Conservation (phyloP, 2,888 invertebrate species). For the Molorchus minor region DNA sequence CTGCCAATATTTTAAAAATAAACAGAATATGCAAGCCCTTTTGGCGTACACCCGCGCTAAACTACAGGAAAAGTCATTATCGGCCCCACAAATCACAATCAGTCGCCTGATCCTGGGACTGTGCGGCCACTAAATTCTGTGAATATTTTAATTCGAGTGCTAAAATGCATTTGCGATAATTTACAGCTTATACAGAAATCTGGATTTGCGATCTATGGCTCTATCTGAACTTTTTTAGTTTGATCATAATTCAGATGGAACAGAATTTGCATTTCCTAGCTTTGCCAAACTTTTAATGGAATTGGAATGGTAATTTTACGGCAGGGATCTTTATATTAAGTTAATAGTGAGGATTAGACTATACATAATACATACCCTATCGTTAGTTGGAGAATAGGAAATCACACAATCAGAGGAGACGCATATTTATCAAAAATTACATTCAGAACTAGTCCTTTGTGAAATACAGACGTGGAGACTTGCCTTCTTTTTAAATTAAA, state of each 20-base stretch:
- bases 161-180: conserved; percentile 55
- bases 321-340: conserved; percentile 35
- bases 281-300: conserved; percentile 47
- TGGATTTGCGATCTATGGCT: conserved; percentile 42
- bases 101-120: conserved; percentile 30
- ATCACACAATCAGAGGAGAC: no score
- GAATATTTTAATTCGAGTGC: conserved; percentile 53
- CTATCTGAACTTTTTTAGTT: conserved; percentile 38
- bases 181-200: conserved; percentile 45
- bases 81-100: conserved; percentile 48
- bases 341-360: conserved; percentile 33
- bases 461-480: no score
- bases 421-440: no score
- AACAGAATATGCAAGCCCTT: conserved; percentile 7
- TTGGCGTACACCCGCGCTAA: conserved; percentile 28
- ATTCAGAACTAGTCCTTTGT: no score
- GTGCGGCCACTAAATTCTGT: conserved; percentile 42
- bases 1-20: conserved; percentile 34
- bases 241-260: conserved; percentile 37
- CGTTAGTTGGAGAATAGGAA: neutral
- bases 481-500: no score
- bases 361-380: conserved; percentile 13
- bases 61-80: conserved; percentile 52
- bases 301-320: conserved; percentile 45
- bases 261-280: conserved; percentile 45